phyloP scores from a whole-genome alignment of 2,797 vertebrate species.

The Anguilla obscura region DNA sequence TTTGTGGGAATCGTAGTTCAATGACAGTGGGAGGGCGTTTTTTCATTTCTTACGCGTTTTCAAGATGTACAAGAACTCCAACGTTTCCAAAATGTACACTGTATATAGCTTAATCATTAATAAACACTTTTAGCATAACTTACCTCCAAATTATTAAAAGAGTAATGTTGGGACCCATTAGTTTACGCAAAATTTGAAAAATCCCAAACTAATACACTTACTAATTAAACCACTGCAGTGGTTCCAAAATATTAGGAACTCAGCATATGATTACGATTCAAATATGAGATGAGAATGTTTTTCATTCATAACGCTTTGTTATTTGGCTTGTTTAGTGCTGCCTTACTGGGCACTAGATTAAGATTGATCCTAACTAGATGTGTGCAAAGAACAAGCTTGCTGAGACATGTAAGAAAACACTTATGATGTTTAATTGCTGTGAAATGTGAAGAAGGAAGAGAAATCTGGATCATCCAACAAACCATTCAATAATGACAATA shows the following conservation, averaged over 20 bases:
- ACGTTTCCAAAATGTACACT: neutral
- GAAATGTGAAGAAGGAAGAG: neutral
- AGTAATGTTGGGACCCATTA: neutral
- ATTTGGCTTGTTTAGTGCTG: neutral
- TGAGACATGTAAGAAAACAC: neutral
- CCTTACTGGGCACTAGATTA: neutral
- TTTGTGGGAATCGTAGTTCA: slow-evolving; percentile 23
- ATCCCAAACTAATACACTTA: neutral
- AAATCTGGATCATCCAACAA: neutral
- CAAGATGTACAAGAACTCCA: neutral
- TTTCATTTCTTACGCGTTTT: neutral
- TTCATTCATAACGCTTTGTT: neutral
- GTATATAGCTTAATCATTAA: neutral
- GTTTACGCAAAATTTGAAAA: neutral
- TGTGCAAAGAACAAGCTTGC: neutral
- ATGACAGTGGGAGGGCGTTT: neutral
- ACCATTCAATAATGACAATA: neutral
- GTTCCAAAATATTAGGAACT: neutral
- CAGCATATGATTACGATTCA: neutral
- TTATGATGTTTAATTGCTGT: neutral
- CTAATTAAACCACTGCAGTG: neutral
- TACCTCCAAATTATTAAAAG: neutral
- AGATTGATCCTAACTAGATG: neutral
- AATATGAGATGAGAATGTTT: neutral
- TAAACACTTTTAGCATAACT: neutral